Evolutionary conservation across 2,113 vertebrate species (phyloP).

Genomic region (Camelus bactrianus): DNA sequence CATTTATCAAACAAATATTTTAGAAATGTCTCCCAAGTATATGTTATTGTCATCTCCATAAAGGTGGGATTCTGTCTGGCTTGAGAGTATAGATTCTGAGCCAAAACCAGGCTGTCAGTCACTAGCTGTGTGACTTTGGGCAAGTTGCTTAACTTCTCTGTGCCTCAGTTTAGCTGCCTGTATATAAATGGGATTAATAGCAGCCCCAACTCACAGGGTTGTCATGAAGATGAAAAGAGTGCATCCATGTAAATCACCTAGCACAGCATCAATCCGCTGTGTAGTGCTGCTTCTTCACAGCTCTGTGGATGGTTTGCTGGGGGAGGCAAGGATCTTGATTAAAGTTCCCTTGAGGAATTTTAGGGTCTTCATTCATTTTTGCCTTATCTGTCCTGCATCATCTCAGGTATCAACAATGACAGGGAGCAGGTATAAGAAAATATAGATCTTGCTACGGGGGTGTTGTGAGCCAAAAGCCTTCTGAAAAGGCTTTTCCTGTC

Average conservation of each 20-base stretch:
- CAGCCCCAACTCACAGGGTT: background rate
- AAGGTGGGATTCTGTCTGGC: background rate
- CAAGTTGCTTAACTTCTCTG: constrained; percentile 5
- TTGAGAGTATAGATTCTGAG: background rate
- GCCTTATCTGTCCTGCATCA: background rate
- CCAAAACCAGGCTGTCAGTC: background rate
- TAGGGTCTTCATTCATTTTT: background rate
- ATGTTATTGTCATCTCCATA: background rate
- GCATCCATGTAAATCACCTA: background rate
- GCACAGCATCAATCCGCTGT: background rate
- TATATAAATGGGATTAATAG: background rate
- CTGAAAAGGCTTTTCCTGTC: background rate
- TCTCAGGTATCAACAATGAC: background rate
- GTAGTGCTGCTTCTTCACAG: background rate
- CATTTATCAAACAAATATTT: constrained; percentile 47
- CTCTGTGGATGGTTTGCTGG: background rate
- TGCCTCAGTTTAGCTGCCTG: background rate
- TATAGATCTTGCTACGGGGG: background rate
- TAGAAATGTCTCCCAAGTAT: background rate
- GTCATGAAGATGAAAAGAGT: background rate
- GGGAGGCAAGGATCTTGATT: background rate
- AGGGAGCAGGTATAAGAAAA: background rate
- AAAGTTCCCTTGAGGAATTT: background rate
- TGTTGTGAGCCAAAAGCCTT: background rate
- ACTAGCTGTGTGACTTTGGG: background rate